Base-by-base conservation (phyloP, 1,140 invertebrate genomes). In the Cydia pomonella region DNA sequence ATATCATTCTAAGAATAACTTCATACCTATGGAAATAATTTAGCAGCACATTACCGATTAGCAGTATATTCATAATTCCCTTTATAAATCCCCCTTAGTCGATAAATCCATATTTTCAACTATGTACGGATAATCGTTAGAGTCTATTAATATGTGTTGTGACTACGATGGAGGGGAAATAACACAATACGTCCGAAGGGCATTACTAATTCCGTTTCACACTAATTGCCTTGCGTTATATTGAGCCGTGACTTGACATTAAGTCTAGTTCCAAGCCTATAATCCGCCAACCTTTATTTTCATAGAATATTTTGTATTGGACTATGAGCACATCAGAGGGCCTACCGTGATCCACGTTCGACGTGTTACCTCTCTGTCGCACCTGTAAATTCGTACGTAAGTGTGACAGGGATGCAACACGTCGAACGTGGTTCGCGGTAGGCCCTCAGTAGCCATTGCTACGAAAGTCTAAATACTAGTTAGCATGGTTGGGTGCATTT, bases 191-290 rank as follows among this genome's bases (percentile, higher is more conserved):
- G 53, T 59, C 53, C 53, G n/a, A 59, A 18, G 18, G n/a, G 16
- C 16, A 59, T 59, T 59, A 59, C 18, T 23, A 23, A 59, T 59
- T 59, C 53, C 53, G 53, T 59, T 59, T 59, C 53, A 59, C 53
- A 59, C 53, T 59, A 59, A 59, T 59, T 59, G 53, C 53, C 7
- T 59, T 59, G 53, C 53, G 21, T 59, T 59, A 59, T 59, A 59
- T 23, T 59, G 53, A 59, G 16, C 53, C 21, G 53, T 23, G 18
- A 23, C 53, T 59, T 59, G 53, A 23, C 21, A 59, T 59, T 59
- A 53, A 23, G 53, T 59, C 9, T 3, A 53, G 13, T 9, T 59
- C 7, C 53, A 1, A 23, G 53, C 53, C 53, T 59, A 23, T 59
- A 59, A 59, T 59, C 53, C 10, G 9, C 7, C 53, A 59, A 59